Conservation (phyloP, 2,888 invertebrate species). For the Sarcophaga caerulescens region DNA sequence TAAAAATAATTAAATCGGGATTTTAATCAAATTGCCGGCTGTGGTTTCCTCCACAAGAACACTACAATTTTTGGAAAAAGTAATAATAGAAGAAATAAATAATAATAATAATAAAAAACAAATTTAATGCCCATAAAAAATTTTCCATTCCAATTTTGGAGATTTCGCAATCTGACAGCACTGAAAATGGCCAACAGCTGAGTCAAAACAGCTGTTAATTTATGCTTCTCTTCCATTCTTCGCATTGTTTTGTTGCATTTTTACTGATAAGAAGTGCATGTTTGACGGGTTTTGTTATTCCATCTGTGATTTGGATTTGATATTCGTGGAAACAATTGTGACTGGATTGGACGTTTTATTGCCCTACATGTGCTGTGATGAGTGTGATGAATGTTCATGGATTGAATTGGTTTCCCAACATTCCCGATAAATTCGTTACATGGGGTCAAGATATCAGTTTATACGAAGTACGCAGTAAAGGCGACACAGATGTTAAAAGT, state of each 20-base stretch:
- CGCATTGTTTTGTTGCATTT: not conserved
- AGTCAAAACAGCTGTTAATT: not conserved
- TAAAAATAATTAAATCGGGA: no score
- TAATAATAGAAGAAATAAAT: no score
- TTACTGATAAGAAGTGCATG: conserved; percentile 2
- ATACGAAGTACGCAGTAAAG: conserved; percentile 85
- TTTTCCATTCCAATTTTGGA: no score
- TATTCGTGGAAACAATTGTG: not conserved
- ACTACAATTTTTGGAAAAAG: no score
- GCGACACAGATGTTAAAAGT: conserved; percentile 69
- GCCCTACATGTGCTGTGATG: conserved; percentile 77
- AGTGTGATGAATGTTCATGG: conserved; percentile 86
- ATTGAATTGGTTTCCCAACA: conserved; percentile 92
- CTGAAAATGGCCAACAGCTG: not conserved
- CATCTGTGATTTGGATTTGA: not conserved
- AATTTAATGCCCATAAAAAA: no score
- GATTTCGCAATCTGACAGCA: not conserved
- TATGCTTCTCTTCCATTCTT: not conserved
- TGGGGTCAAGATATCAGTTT: conserved; percentile 95
- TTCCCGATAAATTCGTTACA: conserved; percentile 90
- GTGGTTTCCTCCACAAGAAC: no score
- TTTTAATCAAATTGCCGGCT: no score
- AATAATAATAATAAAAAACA: no score
- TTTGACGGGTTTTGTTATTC: not conserved
- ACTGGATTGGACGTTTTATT: no score